Conservation (phyloP, 1,140 invertebrate genomes). For the Drosophila chauvacae region DNA sequence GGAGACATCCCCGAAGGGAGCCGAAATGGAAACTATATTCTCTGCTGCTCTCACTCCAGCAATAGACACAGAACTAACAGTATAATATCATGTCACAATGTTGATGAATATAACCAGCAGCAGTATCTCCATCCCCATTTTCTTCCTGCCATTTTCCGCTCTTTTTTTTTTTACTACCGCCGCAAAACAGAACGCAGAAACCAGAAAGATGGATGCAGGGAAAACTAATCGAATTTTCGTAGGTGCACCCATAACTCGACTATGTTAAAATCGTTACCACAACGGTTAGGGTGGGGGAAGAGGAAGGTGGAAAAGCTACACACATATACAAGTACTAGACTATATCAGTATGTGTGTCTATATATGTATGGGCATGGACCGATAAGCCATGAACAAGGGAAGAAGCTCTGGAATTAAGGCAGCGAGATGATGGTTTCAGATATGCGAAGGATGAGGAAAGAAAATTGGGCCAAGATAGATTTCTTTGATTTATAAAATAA, state of each 20-base stretch:
- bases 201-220: constrained; percentile 23
- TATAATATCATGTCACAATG: constrained; percentile 45
- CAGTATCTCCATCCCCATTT: neutral
- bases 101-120: constrained; percentile 33
- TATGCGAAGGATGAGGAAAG: neutral
- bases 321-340: neutral
- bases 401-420: constrained; percentile 1
- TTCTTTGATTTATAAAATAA: neutral
- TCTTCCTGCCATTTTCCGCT: neutral
- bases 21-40: constrained; percentile 21
- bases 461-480: neutral
- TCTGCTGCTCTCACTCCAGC: neutral
- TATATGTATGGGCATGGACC: constrained; percentile 2
- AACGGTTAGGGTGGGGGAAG: neutral
- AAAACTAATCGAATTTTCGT: constrained; percentile 42
- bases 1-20: constrained; percentile 7
- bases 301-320: neutral
- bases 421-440: constrained; percentile 3
- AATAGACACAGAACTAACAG: constrained; percentile 38
- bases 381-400: constrained; percentile 5
- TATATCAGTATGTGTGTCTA: too few relatives aligned
- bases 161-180: neutral
- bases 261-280: constrained; percentile 19
- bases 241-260: constrained; percentile 33
- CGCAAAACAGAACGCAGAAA: constrained; percentile 33